These are phyloP conservation scores for Hydrotaea diabolus DNA, from an alignment of 2,888 invertebrate genomes.

Conservation along the genomic window DNA sequence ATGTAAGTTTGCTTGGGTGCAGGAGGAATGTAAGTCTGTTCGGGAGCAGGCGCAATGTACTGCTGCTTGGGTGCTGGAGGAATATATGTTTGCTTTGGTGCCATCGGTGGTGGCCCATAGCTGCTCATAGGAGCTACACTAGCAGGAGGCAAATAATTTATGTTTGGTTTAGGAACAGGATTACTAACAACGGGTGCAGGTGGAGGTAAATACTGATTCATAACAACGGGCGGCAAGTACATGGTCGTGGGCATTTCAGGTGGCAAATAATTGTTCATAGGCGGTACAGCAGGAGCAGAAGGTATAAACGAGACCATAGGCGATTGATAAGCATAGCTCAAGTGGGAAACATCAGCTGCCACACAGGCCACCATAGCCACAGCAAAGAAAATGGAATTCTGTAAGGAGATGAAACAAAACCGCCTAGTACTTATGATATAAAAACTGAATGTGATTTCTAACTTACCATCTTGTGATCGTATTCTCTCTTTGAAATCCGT, in stretches of 20 bases:
- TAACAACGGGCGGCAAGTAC: conserved; percentile 26
- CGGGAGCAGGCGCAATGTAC: conserved; percentile 14
- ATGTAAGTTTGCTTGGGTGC: conserved; percentile 26
- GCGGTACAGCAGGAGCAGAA: not conserved
- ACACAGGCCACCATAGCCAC: conserved; percentile 42
- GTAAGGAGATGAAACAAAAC: not conserved
- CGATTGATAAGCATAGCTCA: conserved; percentile 64
- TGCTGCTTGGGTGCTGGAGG: conserved; percentile 31
- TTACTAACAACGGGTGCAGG: not conserved
- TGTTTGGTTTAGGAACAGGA: not conserved
- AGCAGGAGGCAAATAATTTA: too few relatives aligned
- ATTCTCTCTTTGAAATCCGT: not conserved
- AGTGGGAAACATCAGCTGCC: conserved; percentile 59
- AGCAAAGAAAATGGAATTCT: conserved; percentile 54
- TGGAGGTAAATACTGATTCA: not conserved
- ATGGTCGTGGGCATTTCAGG: conserved; percentile 1
- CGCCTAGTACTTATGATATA: not conserved
- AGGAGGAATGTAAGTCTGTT: not conserved
- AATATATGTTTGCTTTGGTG: conserved; percentile 42
- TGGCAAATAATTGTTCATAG: conserved; percentile 17
- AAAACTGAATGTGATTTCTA: not conserved
- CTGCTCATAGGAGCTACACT: not conserved
- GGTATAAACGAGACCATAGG: not conserved
- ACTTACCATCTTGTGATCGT: conserved; percentile 41
- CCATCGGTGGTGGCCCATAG: conserved; percentile 17